A percentile compares a stretch with the other conserved stretches of the same genome.
Evolutionary conservation across 1,140 invertebrate species (phyloP).

Genomic region (Nilaparvata lugens): DNA sequence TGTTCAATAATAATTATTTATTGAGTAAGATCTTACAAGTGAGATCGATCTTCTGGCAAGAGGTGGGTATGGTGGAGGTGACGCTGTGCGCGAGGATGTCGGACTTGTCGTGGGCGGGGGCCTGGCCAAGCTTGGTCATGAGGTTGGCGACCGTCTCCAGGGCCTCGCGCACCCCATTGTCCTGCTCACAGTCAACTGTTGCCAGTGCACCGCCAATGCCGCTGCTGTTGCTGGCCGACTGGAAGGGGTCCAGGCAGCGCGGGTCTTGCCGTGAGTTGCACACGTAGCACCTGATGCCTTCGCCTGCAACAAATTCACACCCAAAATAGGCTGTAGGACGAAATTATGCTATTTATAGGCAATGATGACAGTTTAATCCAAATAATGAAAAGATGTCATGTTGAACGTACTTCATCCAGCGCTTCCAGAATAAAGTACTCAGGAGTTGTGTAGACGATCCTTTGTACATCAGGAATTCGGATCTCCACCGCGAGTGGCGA

Average conservation of each 20-base stretch:
- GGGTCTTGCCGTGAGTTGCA: slow-evolving; percentile 16
- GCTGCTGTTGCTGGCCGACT: neutral
- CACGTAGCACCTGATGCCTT: slow-evolving; percentile 15
- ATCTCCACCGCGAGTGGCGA: too few relatives aligned
- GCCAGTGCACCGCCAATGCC: neutral
- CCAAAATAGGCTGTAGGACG: too few relatives aligned
- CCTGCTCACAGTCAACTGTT: slow-evolving; percentile 13
- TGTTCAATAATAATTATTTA: too few relatives aligned
- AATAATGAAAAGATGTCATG: too few relatives aligned
- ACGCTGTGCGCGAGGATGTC: slow-evolving; percentile 4
- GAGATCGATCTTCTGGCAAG: slow-evolving; percentile 16
- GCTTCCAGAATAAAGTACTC: too few relatives aligned
- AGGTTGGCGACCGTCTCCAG: slow-evolving; percentile 17
- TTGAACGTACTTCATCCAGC: too few relatives aligned
- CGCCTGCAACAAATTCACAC: slow-evolving; percentile 1
- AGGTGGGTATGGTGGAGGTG: neutral
- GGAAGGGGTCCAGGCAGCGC: slow-evolving; percentile 13
- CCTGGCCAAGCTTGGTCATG: slow-evolving; percentile 15
- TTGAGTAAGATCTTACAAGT: slow-evolving; percentile 4
- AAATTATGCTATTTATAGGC: too few relatives aligned
- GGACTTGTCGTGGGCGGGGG: slow-evolving; percentile 7
- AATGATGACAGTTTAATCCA: too few relatives aligned
- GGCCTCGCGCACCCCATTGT: slow-evolving; percentile 11
- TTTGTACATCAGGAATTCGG: too few relatives aligned
- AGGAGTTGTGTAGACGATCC: too few relatives aligned